Conservation (phyloP, 2,888 invertebrate genomes). For the Cecidostiba fungosa region DNA sequence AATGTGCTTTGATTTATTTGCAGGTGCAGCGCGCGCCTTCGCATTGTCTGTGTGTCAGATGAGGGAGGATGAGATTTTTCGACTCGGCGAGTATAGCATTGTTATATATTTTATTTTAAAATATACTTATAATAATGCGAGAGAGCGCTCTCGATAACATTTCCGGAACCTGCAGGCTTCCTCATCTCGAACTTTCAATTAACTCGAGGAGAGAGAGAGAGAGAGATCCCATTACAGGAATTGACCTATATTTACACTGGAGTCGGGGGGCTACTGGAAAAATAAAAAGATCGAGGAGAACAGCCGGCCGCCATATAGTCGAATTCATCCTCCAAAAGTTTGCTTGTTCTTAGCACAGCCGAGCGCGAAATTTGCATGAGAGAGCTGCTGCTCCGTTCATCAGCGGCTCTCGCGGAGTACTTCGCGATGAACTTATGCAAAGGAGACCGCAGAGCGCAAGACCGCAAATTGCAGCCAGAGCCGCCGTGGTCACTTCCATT, state of each 20-base stretch:
- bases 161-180: neutral
- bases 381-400: constrained; percentile 18
- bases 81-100: no score
- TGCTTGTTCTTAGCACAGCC: constrained; percentile 39
- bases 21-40: neutral
- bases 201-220: constrained; percentile 31
- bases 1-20: constrained; percentile 51
- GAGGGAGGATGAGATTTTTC: neutral
- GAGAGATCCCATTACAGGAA: constrained; percentile 35
- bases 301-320: neutral
- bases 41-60: neutral
- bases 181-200: constrained; percentile 27
- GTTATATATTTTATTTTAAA: no score
- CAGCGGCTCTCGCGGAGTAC: constrained; percentile 17
- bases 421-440: constrained; percentile 62
- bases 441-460: constrained; percentile 57
- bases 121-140: neutral
- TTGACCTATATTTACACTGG: constrained; percentile 31
- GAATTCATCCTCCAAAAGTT: constrained; percentile 45
- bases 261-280: neutral
- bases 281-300: neutral
- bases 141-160: neutral
- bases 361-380: constrained; percentile 47
- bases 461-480: constrained; percentile 61
- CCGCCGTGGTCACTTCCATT: constrained; percentile 68